Conservation (phyloP, 2,797 vertebrate genomes). For the Siniperca undulata region DNA sequence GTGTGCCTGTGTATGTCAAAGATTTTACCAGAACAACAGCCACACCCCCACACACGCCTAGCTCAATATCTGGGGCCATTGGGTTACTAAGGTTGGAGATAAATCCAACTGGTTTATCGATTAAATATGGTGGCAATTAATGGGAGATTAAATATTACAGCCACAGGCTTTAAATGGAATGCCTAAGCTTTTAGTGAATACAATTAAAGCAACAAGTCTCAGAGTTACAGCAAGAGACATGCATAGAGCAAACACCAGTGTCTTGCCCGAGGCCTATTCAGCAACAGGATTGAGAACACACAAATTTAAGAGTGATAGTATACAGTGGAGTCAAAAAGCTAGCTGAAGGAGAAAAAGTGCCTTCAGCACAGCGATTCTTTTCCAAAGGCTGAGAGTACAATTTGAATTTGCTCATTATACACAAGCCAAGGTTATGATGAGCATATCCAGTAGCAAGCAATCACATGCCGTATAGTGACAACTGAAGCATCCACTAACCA, state of each 20-base stretch:
- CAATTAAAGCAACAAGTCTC: conserved; percentile 35
- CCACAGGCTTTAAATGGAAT: background rate
- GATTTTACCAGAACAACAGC: conserved; percentile 31
- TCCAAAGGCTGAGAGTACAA: conserved; percentile 10
- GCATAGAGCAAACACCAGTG: conserved; percentile 41
- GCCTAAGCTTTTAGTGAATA: background rate
- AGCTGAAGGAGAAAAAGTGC: conserved; percentile 4
- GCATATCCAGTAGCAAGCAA: conserved; percentile 15
- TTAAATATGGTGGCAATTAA: conserved; percentile 24
- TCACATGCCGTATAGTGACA: conserved; percentile 19
- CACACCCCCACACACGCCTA: conserved; percentile 23
- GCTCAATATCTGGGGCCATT: conserved; percentile 14
- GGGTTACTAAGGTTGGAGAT: background rate
- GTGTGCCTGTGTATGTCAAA: conserved; percentile 18
- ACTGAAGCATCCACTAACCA: conserved; percentile 8
- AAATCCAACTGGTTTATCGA: conserved; percentile 19
- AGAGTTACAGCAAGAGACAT: conserved; percentile 3
- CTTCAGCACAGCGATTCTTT: conserved; percentile 13
- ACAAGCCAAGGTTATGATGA: conserved; percentile 11
- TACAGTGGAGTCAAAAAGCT: background rate
- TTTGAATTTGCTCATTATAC: conserved; percentile 21
- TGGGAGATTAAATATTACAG: conserved; percentile 3
- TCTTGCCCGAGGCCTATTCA: conserved; percentile 2
- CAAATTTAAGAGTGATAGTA: conserved; percentile 9
- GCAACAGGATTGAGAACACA: conserved; percentile 1